Evolutionary conservation across 1,140 invertebrate genomes (phyloP).

Genomic region (Subanguina moxae): DNA sequence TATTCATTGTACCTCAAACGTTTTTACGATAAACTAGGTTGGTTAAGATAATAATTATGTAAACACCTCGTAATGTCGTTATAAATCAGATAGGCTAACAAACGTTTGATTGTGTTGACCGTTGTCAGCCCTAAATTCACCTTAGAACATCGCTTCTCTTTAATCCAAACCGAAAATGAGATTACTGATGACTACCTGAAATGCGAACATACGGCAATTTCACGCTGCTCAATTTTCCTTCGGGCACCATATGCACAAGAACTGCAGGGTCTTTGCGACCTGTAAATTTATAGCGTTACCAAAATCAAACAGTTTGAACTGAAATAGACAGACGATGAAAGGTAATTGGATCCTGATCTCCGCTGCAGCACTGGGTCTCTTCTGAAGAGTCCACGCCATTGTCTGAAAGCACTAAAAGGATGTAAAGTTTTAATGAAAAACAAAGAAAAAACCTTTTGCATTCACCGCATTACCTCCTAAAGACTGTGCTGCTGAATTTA

Average conservation of each 20-base stretch:
- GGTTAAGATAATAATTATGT: too few species aligned
- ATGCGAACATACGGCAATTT: constrained; percentile 31
- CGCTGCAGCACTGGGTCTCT: constrained; percentile 16
- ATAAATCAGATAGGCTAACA: constrained; percentile 87
- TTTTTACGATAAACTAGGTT: too few species aligned
- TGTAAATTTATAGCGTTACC: constrained; percentile 15
- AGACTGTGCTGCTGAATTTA: background rate
- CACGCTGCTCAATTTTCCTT: constrained; percentile 8
- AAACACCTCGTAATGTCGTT: constrained; percentile 71
- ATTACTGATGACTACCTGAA: constrained; percentile 29
- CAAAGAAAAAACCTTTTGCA: too few species aligned
- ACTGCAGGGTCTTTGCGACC: constrained; percentile 30
- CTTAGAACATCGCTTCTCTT: background rate
- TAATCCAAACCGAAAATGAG: background rate
- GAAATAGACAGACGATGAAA: too few species aligned
- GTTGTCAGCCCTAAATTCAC: constrained; percentile 40
- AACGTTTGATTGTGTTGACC: constrained; percentile 65
- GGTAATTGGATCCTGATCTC: constrained; percentile 20
- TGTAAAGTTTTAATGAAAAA: too few species aligned
- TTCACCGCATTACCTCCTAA: too few species aligned
- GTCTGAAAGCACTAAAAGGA: too few species aligned
- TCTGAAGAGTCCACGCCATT: background rate
- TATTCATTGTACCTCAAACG: constrained; percentile 93
- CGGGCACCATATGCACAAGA: constrained; percentile 32
- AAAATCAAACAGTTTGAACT: too few species aligned